Conservation (phyloP, 2,888 invertebrate genomes). For the Metallyticus violacea region DNA sequence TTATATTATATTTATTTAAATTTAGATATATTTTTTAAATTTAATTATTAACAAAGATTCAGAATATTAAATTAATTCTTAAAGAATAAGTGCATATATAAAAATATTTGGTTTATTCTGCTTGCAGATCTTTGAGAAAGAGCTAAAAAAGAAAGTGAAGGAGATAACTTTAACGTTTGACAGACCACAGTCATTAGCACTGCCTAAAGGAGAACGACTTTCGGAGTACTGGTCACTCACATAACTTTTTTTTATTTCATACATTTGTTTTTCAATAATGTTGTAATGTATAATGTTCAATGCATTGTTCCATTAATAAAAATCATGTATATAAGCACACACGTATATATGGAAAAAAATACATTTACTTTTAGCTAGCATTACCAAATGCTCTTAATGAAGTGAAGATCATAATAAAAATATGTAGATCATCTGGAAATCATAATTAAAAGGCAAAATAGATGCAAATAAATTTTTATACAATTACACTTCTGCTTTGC, state of each 20-base stretch:
- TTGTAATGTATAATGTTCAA: neutral
- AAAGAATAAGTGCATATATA: too few relatives aligned
- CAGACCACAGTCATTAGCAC: slow-evolving; percentile 60
- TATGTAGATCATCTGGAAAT: too few relatives aligned
- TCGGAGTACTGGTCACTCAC: slow-evolving; percentile 61
- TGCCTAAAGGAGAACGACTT: slow-evolving; percentile 62
- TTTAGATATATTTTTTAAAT: too few relatives aligned
- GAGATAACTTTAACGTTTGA: slow-evolving; percentile 74
- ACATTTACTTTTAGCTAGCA: neutral
- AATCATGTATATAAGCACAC: neutral
- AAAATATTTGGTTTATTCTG: neutral
- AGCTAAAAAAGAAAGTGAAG: slow-evolving; percentile 70
- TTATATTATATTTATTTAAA: too few relatives aligned
- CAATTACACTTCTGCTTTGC: too few relatives aligned
- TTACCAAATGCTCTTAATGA: too few relatives aligned
- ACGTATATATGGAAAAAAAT: neutral
- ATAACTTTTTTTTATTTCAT: slow-evolving; percentile 3
- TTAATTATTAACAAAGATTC: too few relatives aligned
- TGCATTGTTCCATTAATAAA: neutral
- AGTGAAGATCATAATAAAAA: too few relatives aligned
- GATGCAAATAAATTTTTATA: too few relatives aligned
- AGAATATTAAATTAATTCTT: too few relatives aligned
- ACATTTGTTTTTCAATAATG: too few relatives aligned
- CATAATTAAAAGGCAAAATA: too few relatives aligned
- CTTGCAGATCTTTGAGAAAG: slow-evolving; percentile 71